Percentiles rank a stretch among this genome's conserved stretches.
Evolutionary conservation across 2,888 invertebrate genomes (phyloP).

Genomic region (Drosophila tanythrix): DNA sequence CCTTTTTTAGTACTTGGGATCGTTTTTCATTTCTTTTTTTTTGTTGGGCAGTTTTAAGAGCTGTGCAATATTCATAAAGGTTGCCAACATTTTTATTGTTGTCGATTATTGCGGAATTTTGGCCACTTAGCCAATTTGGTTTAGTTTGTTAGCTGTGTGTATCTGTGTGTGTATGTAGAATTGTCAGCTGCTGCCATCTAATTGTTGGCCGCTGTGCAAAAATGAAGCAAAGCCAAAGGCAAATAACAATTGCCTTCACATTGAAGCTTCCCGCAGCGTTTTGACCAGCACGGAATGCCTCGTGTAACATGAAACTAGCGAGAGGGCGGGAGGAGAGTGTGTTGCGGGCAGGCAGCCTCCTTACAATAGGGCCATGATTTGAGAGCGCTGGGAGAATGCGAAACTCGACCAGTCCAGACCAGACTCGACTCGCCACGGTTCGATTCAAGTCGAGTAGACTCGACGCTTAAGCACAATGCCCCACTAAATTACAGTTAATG

Average conservation of each 20-base stretch:
- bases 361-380: conserved; percentile 74
- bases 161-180: conserved; percentile 25
- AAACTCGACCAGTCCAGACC: conserved; percentile 21
- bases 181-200: conserved; percentile 67
- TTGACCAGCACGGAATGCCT: conserved; percentile 74
- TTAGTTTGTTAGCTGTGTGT: conserved; percentile 33
- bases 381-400: conserved; percentile 57
- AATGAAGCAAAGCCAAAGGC: conserved; percentile 63
- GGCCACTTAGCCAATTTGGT: conserved; percentile 41
- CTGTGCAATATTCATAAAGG: conserved; percentile 65
- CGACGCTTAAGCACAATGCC: conserved; percentile 80
- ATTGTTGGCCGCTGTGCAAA: conserved; percentile 73
- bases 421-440: conserved; percentile 36
- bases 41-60: conserved; percentile 23
- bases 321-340: not conserved
- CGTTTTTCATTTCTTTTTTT: not conserved
- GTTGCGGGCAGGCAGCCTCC: conserved; percentile 8
- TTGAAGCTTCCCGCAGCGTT: conserved; percentile 68
- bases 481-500: conserved; percentile 80
- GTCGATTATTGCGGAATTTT: conserved; percentile 64
- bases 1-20: conserved; percentile 26
- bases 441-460: conserved; percentile 41
- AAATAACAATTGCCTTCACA: conserved; percentile 76
- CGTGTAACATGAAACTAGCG: conserved; percentile 73
- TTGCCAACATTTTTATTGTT: conserved; percentile 60